Evolutionary conservation across 2,113 vertebrate genomes (phyloP), one percentile per base, ranked within the genome.

Genomic region (Morphnarchus princeps): DNA sequence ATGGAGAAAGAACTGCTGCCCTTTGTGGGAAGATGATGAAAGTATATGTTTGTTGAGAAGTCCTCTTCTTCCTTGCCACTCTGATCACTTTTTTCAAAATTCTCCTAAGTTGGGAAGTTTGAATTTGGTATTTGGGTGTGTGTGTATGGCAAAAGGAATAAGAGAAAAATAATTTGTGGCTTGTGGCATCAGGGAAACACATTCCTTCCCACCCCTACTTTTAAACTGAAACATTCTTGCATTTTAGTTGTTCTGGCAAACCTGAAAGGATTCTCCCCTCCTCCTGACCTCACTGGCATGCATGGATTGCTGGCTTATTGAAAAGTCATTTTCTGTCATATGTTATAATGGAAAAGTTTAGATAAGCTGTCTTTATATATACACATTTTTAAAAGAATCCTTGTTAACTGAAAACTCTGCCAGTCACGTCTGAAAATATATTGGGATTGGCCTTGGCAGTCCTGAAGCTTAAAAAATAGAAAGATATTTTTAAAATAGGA

Each of bases 251-350:
- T 93, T 95, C 78, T 95, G 94, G 87, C 94, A 96, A 90, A 95
- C 47, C 38, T 93, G 93, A 94, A 94, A 91, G 74, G 87, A 82
- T 94, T 95, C n/a, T 92, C 42, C 76, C 92, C 82, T 95, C 94
- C 88, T 76, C 82, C 90, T 96, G 92, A 96, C 87, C 87, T 96
- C 90, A 76, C 66, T 94, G 83, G 82, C 78, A 85, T 92, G 87
- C 85, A 70, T 0, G 5, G 58, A 65, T 91, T 93, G 74, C 87
- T 95, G 62, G 58, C 92, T 96, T 95, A 95, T 93, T 97, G 95
- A 91, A 96, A 97, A 97, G 94, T 94, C 52, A 95, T 97, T 96
- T 97, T 96, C 93, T 94, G 58, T 93, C 91, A 66, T 85, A 77
- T 84, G 74, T 95, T 95, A 62, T 90, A 94, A 93, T 90, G 97